Evolutionary conservation across 2,888 invertebrate genomes (phyloP).

Genomic region (Cryptus viduatorius): DNA sequence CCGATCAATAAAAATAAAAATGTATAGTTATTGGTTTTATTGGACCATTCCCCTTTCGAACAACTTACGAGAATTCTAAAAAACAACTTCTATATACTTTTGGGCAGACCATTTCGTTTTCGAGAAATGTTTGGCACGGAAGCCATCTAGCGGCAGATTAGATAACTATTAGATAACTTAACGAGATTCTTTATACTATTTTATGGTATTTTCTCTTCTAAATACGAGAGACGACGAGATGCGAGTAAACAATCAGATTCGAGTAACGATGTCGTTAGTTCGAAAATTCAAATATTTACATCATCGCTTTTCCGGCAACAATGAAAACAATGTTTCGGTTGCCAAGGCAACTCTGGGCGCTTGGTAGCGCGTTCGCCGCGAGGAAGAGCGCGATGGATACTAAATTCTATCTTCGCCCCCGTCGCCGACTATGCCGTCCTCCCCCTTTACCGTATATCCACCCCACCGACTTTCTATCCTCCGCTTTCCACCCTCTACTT

Average conservation of each 20-base stretch:
- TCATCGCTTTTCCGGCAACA: constrained; percentile 16
- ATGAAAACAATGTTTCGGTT: constrained; percentile 33
- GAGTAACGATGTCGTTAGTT: neutral
- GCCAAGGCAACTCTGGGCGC: constrained; percentile 26
- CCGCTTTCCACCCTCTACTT: constrained; percentile 58
- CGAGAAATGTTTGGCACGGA: neutral
- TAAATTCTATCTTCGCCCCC: constrained; percentile 41
- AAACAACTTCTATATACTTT: neutral
- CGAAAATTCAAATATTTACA: constrained; percentile 45
- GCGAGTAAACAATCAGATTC: neutral
- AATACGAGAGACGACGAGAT: neutral
- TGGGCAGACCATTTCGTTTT: neutral
- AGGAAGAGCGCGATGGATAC: constrained; percentile 39
- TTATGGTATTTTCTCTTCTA: neutral
- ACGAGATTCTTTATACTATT: neutral
- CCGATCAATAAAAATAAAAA: neutral
- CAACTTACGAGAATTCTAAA: neutral
- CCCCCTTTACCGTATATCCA: neutral
- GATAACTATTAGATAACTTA: constrained; percentile 20
- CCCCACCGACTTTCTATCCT: constrained; percentile 24
- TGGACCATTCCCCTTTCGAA: neutral
- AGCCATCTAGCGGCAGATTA: constrained; percentile 21
- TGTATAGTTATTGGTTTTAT: neutral
- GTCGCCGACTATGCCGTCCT: constrained; percentile 30
- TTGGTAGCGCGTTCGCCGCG: constrained; percentile 18